Conservation (phyloP, 2,888 invertebrate species). For the Melanostoma scalare region DNA sequence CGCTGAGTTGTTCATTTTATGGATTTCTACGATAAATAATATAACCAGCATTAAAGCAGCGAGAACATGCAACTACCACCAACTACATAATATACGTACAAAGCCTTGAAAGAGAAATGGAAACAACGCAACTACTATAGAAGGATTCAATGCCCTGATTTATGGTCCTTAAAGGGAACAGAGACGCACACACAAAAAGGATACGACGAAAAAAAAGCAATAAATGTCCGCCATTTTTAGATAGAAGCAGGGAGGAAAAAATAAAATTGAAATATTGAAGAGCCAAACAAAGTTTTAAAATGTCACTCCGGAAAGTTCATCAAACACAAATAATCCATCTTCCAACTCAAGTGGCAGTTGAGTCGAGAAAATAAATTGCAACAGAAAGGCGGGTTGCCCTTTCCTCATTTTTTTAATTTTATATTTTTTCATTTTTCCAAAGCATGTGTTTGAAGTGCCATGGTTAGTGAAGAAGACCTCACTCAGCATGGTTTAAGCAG, state of each 20-base stretch:
- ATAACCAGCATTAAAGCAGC: slow-evolving; percentile 3
- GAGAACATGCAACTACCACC: slow-evolving; percentile 20
- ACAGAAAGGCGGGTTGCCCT: slow-evolving; percentile 8
- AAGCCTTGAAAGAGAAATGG: slow-evolving; percentile 24
- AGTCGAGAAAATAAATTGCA: slow-evolving; percentile 31
- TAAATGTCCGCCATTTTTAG: slow-evolving; percentile 32
- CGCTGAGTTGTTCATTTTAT: slow-evolving; percentile 57
- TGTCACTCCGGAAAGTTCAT: slow-evolving; percentile 53
- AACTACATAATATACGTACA: background rate
- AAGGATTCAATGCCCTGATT: slow-evolving; percentile 59
- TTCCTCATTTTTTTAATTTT: slow-evolving; percentile 4
- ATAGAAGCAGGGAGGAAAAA: background rate
- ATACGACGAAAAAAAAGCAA: slow-evolving; percentile 18
- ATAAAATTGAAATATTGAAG: slow-evolving; percentile 14
- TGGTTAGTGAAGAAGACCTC: background rate
- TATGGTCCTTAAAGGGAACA: slow-evolving; percentile 4
- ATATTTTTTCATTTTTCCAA: too few relatives aligned
- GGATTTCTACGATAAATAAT: background rate
- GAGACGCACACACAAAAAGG: slow-evolving; percentile 14
- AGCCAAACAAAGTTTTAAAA: slow-evolving; percentile 52
- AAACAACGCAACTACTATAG: background rate
- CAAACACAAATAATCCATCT: slow-evolving; percentile 55
- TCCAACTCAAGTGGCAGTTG: slow-evolving; percentile 9
- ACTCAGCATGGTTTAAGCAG: slow-evolving; percentile 7
- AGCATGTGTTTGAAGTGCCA: slow-evolving; percentile 3